Percentiles rank a stretch among this genome's conserved stretches.
These are phyloP conservation scores for Salticus scenicus DNA, from an alignment of 2,888 invertebrate species.

Conservation along the genomic window DNA sequence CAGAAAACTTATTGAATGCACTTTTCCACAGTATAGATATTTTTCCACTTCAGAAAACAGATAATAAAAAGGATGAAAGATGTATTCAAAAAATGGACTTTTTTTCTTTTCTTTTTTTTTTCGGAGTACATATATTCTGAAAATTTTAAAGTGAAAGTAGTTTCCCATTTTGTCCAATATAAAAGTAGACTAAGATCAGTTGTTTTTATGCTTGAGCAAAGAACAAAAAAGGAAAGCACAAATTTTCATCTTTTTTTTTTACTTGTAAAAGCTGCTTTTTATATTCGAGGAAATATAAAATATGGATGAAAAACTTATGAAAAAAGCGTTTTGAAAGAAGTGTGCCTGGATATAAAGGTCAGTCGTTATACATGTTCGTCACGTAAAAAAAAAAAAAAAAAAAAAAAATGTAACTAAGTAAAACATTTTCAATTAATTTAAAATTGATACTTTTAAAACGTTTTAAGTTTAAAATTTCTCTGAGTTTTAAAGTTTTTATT, in stretches of 20 bases:
- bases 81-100: neutral
- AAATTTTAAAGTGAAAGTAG: slow-evolving; percentile 6
- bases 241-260: neutral
- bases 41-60: neutral
- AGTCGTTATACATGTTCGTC: no score
- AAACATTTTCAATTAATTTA: no score
- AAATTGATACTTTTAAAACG: no score
- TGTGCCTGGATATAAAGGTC: no score
- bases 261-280: neutral
- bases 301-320: neutral
- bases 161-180: neutral
- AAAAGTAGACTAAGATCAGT: neutral
- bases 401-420: no score
- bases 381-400: no score
- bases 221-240: neutral
- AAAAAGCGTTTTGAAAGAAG: no score
- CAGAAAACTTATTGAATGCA: no score
- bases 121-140: neutral
- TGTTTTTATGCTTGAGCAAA: neutral
- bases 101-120: no score
- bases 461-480: no score
- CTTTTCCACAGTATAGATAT: no score
- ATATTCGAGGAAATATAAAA: neutral
- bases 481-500: no score
- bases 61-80: neutral